Percentiles rank a stretch among this genome's conserved stretches.
These are phyloP conservation scores for Notamacropus eugenii DNA, from an alignment of 2,797 vertebrate species.

Conservation along the genomic window DNA sequence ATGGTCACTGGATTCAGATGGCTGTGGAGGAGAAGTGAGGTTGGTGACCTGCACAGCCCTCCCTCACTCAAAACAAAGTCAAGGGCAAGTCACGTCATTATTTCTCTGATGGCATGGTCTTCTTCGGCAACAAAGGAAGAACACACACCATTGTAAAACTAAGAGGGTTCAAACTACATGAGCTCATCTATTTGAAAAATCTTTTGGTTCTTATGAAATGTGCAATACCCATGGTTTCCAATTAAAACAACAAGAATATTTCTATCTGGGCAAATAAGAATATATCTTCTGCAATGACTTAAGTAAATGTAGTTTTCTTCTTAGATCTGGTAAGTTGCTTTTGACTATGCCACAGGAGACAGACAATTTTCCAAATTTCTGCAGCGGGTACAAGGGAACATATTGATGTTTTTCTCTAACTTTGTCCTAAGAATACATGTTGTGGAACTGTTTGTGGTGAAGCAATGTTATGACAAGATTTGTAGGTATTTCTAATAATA, in stretches of 20 bases:
- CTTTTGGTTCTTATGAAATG: not conserved
- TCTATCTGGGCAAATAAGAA: not conserved
- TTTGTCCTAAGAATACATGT: not conserved
- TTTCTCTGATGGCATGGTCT: too few relatives aligned
- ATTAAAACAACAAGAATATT: not conserved
- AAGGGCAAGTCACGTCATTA: too few relatives aligned
- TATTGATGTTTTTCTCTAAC: not conserved
- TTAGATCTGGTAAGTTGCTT: not conserved
- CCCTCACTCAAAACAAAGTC: too few relatives aligned
- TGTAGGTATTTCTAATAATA: not conserved
- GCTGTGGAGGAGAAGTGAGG: too few relatives aligned
- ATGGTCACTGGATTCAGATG: too few relatives aligned
- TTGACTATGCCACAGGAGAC: not conserved
- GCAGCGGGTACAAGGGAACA: not conserved
- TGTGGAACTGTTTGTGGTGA: not conserved
- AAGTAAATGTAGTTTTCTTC: not conserved
- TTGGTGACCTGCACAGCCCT: too few relatives aligned
- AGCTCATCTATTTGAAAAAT: not conserved
- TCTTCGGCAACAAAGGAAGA: too few relatives aligned
- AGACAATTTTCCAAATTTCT: not conserved
- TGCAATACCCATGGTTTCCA: not conserved
- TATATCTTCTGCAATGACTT: not conserved
- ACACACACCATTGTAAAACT: not conserved
- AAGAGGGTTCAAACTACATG: not conserved
- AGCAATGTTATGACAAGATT: not conserved